phyloP scores from a whole-genome alignment of 2,113 vertebrate species.

The Epinephelus fuscoguttatus region DNA sequence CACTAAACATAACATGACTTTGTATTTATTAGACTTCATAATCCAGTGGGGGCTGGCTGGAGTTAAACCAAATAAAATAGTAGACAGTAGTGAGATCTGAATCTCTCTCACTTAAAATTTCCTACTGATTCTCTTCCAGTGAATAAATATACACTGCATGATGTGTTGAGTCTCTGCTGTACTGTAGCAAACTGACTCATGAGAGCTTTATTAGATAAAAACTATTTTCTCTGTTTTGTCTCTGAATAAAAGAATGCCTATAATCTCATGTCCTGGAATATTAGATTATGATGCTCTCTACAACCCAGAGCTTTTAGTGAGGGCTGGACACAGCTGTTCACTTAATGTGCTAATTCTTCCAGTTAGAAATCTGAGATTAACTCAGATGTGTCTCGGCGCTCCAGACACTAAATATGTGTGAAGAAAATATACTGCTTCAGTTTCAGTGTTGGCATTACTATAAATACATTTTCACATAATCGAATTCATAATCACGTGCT shows the following conservation, averaged over 20 bases:
- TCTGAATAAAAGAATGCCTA: constrained; percentile 42
- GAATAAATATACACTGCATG: constrained; percentile 42
- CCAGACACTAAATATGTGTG: constrained; percentile 37
- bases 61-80: constrained; percentile 71
- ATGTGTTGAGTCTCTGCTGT: constrained; percentile 22
- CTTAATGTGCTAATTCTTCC: constrained; percentile 69
- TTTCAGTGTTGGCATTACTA: too few species aligned
- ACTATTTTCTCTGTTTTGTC: constrained; percentile 31
- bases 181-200: constrained; percentile 20
- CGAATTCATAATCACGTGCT: too few species aligned
- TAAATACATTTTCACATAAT: too few species aligned
- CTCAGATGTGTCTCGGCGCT: constrained; percentile 14
- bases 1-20: constrained; percentile 75
- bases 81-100: constrained; percentile 65
- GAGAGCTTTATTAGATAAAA: constrained; percentile 49
- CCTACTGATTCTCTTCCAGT: constrained; percentile 47
- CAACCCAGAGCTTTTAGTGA: constrained; percentile 65
- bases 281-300: constrained; percentile 54
- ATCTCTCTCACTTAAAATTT: constrained; percentile 37
- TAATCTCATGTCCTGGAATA: constrained; percentile 58
- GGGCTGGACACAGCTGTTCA: constrained; percentile 29
- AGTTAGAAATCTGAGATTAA: constrained; percentile 70
- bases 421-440: not conserved
- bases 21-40: constrained; percentile 72
- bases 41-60: constrained; percentile 57